Conservation (phyloP, 1,140 invertebrate species). For the Nymphalis io region DNA sequence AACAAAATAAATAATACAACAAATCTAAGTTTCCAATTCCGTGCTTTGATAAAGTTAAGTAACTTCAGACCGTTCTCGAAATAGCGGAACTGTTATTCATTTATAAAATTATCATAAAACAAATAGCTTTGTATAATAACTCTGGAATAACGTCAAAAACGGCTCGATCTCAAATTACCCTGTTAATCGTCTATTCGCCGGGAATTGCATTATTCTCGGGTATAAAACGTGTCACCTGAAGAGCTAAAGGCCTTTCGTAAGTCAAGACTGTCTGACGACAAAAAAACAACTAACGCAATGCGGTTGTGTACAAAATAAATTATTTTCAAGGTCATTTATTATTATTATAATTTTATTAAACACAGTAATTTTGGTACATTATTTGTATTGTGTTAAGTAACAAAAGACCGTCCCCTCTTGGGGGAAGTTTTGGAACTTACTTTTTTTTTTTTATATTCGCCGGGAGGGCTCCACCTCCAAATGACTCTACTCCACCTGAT, state of each 20-base stretch:
- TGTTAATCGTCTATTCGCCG: conserved; percentile 46
- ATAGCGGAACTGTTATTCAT: conserved; percentile 20
- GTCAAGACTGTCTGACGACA: conserved; percentile 15
- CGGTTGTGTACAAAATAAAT: too few relatives aligned
- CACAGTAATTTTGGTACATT: too few relatives aligned
- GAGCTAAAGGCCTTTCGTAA: conserved; percentile 6
- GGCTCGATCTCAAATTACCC: conserved; percentile 45
- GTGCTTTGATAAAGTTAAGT: not conserved
- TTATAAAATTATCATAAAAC: conserved; percentile 41
- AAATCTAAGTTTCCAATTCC: too few relatives aligned
- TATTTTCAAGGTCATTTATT: too few relatives aligned
- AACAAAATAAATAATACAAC: too few relatives aligned
- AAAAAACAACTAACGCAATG: not conserved
- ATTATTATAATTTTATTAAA: too few relatives aligned
- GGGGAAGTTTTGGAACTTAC: too few relatives aligned
- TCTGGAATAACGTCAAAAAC: conserved; percentile 31
- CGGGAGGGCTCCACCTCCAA: too few relatives aligned
- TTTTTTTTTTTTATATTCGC: too few relatives aligned
- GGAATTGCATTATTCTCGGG: conserved; percentile 42
- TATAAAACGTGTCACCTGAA: conserved; percentile 49
- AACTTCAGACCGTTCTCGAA: not conserved
- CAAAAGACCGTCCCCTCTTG: too few relatives aligned
- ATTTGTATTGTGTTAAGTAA: too few relatives aligned
- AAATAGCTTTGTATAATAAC: conserved; percentile 38
- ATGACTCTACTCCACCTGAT: too few relatives aligned